Evolutionary conservation across 2,888 invertebrate genomes (phyloP), one percentile per base, ranked within the genome.

Genomic region (Pandemis corylana): DNA sequence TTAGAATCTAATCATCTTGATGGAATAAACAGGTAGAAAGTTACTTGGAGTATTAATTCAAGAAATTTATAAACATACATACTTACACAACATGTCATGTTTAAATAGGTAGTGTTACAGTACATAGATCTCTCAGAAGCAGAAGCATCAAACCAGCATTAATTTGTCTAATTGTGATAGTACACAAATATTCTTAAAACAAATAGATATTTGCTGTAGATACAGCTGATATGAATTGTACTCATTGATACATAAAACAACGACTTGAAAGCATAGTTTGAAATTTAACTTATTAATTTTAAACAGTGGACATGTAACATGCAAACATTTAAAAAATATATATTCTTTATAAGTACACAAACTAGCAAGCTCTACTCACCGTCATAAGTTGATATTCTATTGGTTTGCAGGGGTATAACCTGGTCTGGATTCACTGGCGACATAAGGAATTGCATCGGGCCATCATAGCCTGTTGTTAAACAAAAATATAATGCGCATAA

Each of bases 381-480:
- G 84, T 95, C 95, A 82, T 91, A 95, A 5, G 94, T 94, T 68
- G 94, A 93, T 85, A 94, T 90, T 87, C 94, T 92, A 87, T 94
- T 94, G 78, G 95, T 95, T 88, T 94, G 95, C 79, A 94, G 90
- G 77, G 94, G 93, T 83, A 96, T 95, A 77, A 96, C 95, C 94
- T 97, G 96, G 91, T 98, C 97, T 51, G 97, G 97, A 94, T 97
- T 97, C 83, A 97, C 96, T 81, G 96, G 96, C 59, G 96, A 96
- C 95, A 97, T 97, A 83, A 96, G 96, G 90, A 96, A 98, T 92
- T 98, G 97, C 95, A 98, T 95, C 80, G 98, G 97, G 72, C 98
- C 97, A 95, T 98, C 98, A 89, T 98, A 98, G 86, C 96, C 97
- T 97, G 89, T 82, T 83, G 83, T 87, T 81, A 85, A 88, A 85